These are phyloP conservation scores for Cepaea nemoralis DNA, from an alignment of 1,140 invertebrate genomes.

Conservation along the genomic window DNA sequence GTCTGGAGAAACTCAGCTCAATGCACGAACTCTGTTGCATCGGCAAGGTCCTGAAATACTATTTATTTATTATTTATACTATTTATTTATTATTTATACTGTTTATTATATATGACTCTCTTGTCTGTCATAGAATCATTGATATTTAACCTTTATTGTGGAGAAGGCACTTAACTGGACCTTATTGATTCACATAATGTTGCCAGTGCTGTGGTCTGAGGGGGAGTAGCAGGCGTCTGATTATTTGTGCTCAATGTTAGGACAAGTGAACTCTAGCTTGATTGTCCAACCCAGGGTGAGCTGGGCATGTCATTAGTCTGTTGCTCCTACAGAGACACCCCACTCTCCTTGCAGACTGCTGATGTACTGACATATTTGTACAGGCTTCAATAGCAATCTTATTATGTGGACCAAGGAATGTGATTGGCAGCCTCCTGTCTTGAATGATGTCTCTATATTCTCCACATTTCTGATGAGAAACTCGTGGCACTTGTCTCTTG, in stretches of 20 bases:
- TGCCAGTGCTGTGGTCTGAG: too few relatives aligned
- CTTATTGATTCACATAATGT: too few relatives aligned
- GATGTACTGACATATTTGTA: slow-evolving; percentile 9
- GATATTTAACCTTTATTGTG: too few relatives aligned
- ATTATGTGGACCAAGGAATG: slow-evolving; percentile 2
- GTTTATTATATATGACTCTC: too few relatives aligned
- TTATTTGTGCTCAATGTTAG: neutral
- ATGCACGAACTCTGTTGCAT: too few relatives aligned
- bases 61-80: too few relatives aligned
- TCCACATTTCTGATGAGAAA: slow-evolving; percentile 9
- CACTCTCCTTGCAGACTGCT: neutral
- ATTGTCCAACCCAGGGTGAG: slow-evolving; percentile 1
- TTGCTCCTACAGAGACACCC: neutral
- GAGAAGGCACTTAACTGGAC: too few relatives aligned
- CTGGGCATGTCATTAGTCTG: neutral
- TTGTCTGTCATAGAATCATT: too few relatives aligned
- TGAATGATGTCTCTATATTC: neutral
- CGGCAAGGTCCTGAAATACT: too few relatives aligned
- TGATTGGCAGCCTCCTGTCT: slow-evolving; percentile 7
- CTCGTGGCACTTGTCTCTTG: neutral
- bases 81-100: too few relatives aligned
- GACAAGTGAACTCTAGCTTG: neutral
- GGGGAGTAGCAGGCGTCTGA: too few relatives aligned
- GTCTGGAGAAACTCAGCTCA: too few relatives aligned
- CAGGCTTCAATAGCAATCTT: slow-evolving; percentile 15